These are phyloP conservation scores for Calyptommatus sinebrachiatus DNA, from an alignment of 2,113 vertebrate genomes.

Conservation along the genomic window DNA sequence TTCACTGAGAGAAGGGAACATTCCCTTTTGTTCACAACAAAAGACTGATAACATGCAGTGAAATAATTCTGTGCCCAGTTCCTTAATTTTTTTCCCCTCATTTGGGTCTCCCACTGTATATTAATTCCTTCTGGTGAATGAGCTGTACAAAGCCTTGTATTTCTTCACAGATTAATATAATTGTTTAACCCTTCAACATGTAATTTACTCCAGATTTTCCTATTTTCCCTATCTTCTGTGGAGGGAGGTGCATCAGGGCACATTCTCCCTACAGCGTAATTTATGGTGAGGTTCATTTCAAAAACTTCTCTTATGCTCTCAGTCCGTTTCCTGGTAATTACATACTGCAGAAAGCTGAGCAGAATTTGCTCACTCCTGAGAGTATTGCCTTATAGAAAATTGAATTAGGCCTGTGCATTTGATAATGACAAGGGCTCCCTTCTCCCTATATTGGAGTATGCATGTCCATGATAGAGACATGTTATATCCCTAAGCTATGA, in stretches of 20 bases:
- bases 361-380: slow-evolving; percentile 36
- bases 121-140: slow-evolving; percentile 2
- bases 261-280: slow-evolving; percentile 27
- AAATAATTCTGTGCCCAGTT: not conserved
- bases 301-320: slow-evolving; percentile 32
- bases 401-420: slow-evolving; percentile 28
- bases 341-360: slow-evolving; percentile 45
- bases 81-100: not conserved
- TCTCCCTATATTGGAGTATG: slow-evolving; percentile 9
- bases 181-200: not conserved
- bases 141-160: slow-evolving; percentile 13
- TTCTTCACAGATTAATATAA: not conserved
- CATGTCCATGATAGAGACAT: slow-evolving; percentile 12
- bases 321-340: slow-evolving; percentile 43
- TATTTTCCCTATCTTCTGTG: slow-evolving; percentile 1
- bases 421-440: slow-evolving; percentile 27
- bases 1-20: slow-evolving; percentile 19
- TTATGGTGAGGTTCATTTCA: slow-evolving; percentile 36
- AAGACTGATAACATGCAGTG: not conserved
- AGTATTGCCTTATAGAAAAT: slow-evolving; percentile 39
- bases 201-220: not conserved
- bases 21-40: not conserved
- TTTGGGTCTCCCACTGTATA: not conserved
- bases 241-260: slow-evolving; percentile 2
- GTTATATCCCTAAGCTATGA: slow-evolving; percentile 4